Evolutionary conservation across 2,113 vertebrate genomes (phyloP).

Genomic region (Ia io): DNA sequence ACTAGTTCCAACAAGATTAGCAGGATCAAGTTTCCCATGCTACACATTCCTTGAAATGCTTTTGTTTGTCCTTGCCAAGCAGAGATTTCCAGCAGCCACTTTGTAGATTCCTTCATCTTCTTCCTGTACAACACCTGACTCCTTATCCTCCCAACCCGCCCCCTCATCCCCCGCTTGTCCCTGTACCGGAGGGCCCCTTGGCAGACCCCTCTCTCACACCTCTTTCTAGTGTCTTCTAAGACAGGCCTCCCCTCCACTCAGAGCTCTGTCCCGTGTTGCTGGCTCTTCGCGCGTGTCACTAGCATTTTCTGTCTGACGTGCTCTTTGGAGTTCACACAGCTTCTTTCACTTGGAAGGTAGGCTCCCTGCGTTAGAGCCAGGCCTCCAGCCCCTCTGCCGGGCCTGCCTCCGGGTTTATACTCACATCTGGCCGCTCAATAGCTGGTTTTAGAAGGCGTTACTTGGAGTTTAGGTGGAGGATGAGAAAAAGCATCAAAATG

Average conservation of each 20-base stretch:
- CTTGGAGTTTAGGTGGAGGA: background rate
- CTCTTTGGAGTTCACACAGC: too few species aligned
- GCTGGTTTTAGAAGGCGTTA: background rate
- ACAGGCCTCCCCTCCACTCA: background rate
- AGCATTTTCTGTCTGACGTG: background rate
- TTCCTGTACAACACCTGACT: background rate
- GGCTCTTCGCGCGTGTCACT: accelerated
- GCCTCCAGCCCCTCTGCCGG: background rate
- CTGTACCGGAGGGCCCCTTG: background rate
- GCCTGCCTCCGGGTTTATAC: background rate
- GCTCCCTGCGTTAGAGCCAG: background rate
- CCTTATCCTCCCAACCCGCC: background rate
- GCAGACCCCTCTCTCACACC: too few species aligned
- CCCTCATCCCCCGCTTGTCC: background rate
- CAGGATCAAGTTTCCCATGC: background rate
- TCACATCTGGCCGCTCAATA: too few species aligned
- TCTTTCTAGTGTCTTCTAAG: background rate
- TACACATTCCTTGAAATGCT: background rate
- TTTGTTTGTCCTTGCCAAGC: background rate
- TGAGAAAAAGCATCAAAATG: background rate
- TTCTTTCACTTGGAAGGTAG: background rate
- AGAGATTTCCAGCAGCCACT: background rate
- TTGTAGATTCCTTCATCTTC: background rate
- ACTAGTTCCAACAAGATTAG: background rate
- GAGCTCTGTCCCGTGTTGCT: background rate